Conservation (phyloP, 2,113 vertebrate genomes). For the Semicossyphus pulcher region DNA sequence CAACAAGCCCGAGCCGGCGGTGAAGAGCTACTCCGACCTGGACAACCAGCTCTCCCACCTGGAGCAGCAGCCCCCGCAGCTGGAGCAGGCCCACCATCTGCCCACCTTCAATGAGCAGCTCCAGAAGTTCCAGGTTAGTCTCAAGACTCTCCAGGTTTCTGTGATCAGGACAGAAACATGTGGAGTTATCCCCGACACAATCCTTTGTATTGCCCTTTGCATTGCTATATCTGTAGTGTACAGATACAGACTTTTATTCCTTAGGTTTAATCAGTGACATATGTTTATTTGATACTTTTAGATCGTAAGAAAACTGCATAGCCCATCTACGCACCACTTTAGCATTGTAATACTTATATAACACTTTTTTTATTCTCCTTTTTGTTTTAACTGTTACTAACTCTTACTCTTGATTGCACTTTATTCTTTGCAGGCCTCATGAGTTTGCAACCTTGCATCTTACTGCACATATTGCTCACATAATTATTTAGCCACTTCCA, state of each 20-base stretch:
- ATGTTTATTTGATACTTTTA: neutral
- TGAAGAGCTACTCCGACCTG: conserved; percentile 89
- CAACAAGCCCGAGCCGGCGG: conserved; percentile 88
- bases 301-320: neutral
- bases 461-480: too few species aligned
- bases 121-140: conserved; percentile 90
- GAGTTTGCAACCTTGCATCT: too few species aligned
- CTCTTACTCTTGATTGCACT: too few species aligned
- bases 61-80: conserved; percentile 86
- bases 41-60: conserved; percentile 86
- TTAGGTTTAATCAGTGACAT: neutral
- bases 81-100: conserved; percentile 88
- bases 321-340: too few species aligned
- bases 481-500: too few species aligned
- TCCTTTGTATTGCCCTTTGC: too few species aligned
- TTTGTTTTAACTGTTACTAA: too few species aligned
- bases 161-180: neutral
- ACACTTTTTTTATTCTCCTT: too few species aligned
- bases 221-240: neutral
- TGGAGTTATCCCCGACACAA: neutral
- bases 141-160: neutral
- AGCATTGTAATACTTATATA: neutral
- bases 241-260: neutral
- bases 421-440: too few species aligned
- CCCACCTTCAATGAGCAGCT: conserved; percentile 93